Evolutionary conservation across 2,113 vertebrate genomes (phyloP).

Genomic region (Brachypodius melanocephalos): DNA sequence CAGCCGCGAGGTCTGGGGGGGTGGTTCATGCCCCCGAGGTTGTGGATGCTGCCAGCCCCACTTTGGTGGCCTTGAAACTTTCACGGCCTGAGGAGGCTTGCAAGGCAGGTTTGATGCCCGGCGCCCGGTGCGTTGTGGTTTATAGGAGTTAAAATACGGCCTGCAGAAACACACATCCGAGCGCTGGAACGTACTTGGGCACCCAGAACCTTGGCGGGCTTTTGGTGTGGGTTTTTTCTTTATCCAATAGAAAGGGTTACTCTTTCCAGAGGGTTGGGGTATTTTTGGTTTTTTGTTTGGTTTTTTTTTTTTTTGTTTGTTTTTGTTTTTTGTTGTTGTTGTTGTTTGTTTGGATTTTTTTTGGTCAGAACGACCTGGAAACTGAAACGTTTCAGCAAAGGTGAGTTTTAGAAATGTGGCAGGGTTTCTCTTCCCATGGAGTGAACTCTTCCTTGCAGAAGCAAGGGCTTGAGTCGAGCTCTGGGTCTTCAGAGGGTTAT

Average conservation of each 20-base stretch:
- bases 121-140: rapidly evolving
- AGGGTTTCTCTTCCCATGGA: background rate
- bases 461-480: background rate
- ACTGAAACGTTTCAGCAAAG: background rate
- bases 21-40: no score
- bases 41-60: background rate
- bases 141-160: rapidly evolving
- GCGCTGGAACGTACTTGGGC: background rate
- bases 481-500: background rate
- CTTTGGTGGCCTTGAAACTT: background rate
- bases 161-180: background rate
- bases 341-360: no score
- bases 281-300: no score
- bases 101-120: background rate
- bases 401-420: background rate
- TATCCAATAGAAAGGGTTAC: background rate
- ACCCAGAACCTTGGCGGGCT: background rate
- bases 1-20: background rate
- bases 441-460: background rate
- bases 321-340: no score
- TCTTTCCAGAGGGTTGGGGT: background rate
- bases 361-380: background rate
- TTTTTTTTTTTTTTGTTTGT: no score
- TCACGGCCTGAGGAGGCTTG: background rate
- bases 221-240: background rate